Evolutionary conservation across 2,113 vertebrate genomes (phyloP).

Genomic region (Grantiella picta): DNA sequence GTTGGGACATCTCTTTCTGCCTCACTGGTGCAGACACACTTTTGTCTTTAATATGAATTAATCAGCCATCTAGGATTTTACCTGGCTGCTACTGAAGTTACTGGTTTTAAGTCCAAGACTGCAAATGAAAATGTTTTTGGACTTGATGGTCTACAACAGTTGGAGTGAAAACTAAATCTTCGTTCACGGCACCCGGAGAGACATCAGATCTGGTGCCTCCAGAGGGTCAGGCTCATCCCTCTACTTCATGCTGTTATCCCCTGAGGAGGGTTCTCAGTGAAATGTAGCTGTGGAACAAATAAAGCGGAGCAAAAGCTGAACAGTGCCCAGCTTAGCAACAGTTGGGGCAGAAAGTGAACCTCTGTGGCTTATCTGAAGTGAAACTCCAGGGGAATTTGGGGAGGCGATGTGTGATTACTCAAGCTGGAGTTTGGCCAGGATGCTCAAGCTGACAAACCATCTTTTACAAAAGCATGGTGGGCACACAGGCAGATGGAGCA

Average conservation of each 20-base stretch:
- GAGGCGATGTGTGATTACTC: not conserved
- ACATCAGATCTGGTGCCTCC: not conserved
- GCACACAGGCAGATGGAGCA: not conserved
- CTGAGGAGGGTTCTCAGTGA: not conserved
- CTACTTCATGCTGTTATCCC: not conserved
- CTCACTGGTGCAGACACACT: not conserved
- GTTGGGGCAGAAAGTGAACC: not conserved
- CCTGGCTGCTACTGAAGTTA: not conserved
- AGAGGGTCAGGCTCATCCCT: not conserved
- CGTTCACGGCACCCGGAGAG: not conserved
- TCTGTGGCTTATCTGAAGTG: not conserved
- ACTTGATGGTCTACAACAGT: not conserved
- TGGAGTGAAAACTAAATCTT: not conserved
- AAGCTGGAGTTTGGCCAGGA: constrained; percentile 4
- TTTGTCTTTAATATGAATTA: not conserved
- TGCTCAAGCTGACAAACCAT: not conserved
- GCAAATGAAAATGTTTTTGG: not conserved
- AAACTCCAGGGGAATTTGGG: not conserved
- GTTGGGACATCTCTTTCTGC: not conserved
- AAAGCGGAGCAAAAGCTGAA: not conserved
- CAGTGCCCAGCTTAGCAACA: not conserved
- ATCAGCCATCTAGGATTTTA: not conserved
- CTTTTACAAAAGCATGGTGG: not conserved
- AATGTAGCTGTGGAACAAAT: not conserved
- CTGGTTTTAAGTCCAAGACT: not conserved